A percentile compares a stretch with the other conserved stretches of the same genome.
These are phyloP conservation scores for Diadema setosum DNA, from an alignment of 35 echinoderm and acorn worm genomes.

Conservation along the genomic window DNA sequence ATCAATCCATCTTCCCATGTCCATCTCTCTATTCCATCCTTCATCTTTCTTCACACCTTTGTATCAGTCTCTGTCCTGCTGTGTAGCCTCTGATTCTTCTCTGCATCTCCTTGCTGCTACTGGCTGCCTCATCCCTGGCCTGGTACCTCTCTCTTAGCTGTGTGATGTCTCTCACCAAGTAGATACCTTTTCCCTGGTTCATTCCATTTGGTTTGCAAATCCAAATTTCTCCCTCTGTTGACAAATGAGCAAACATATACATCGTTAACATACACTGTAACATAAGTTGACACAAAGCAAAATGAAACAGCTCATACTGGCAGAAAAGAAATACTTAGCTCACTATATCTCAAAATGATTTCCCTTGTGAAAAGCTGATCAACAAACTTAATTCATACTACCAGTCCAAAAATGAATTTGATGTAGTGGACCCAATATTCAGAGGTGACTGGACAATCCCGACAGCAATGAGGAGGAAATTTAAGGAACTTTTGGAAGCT, in stretches of 20 bases:
- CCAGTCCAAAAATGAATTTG: too few relatives aligned
- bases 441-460: too few relatives aligned
- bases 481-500: too few relatives aligned
- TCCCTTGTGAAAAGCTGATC: too few relatives aligned
- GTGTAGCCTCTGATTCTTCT: constrained; percentile 10
- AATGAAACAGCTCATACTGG: too few relatives aligned
- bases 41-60: constrained; percentile 59
- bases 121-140: constrained; percentile 17
- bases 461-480: too few relatives aligned
- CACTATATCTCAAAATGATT: too few relatives aligned
- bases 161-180: constrained; percentile 72
- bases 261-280: too few relatives aligned
- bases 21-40: not conserved
- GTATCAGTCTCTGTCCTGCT: constrained; percentile 56
- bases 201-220: constrained; percentile 96
- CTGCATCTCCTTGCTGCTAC: not conserved
- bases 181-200: constrained; percentile 99
- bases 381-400: too few relatives aligned
- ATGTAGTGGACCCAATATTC: too few relatives aligned
- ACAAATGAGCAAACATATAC: not conserved
- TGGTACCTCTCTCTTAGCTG: constrained; percentile 66
- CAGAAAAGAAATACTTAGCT: too few relatives aligned
- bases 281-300: too few relatives aligned
- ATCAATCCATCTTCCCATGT: not conserved
- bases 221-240: constrained; percentile 93